These are phyloP conservation scores for Otocyon megalotis DNA, from an alignment of 2,113 vertebrate genomes.

Conservation along the genomic window DNA sequence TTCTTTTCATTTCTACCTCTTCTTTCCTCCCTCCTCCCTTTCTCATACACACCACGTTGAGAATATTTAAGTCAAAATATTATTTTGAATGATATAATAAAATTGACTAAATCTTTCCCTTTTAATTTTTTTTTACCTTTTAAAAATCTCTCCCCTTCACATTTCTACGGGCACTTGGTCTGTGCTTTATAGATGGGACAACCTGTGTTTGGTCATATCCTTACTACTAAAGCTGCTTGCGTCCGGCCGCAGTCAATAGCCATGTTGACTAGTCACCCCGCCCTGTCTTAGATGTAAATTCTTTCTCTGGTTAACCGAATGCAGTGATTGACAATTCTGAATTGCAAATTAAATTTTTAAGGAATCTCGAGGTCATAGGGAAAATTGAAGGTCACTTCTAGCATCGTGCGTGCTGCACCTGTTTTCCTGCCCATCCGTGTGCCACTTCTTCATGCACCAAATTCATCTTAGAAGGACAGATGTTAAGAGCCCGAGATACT, in stretches of 20 bases:
- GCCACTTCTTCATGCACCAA: not conserved
- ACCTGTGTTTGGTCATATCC: not conserved
- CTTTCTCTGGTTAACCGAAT: constrained; percentile 12
- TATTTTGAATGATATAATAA: not conserved
- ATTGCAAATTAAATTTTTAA: constrained; percentile 13
- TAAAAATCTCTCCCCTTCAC: not conserved
- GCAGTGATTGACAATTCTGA: not conserved
- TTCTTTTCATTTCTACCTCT: not conserved
- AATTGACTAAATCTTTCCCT: not conserved
- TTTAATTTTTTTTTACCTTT: not conserved
- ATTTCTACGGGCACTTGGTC: not conserved
- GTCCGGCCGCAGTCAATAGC: not conserved
- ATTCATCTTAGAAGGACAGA: not conserved
- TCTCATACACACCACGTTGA: not conserved
- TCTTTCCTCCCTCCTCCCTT: not conserved
- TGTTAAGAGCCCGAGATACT: not conserved
- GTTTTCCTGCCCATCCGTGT: not conserved
- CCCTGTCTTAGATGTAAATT: not conserved
- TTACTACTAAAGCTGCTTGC: not conserved
- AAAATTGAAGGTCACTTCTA: not conserved
- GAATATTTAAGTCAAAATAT: not conserved
- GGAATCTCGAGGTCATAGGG: not conserved
- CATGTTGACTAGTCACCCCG: not conserved
- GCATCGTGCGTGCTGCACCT: not conserved
- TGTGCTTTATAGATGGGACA: not conserved